Evolutionary conservation across 1,140 invertebrate genomes (phyloP), one percentile per base, ranked within the genome.

Genomic region (Diorhabda carinulata): DNA sequence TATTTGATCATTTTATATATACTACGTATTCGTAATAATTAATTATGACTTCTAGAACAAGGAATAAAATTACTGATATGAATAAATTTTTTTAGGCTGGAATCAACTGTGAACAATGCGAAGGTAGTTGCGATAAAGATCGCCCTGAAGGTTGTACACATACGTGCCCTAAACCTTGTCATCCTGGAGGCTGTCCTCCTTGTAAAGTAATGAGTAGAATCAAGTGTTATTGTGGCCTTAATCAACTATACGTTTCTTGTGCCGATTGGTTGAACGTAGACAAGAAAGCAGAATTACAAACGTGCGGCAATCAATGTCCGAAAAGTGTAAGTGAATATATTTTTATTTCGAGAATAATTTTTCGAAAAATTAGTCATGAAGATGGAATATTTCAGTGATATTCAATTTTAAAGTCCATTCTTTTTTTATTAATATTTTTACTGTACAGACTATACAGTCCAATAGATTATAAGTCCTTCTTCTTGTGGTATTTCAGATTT

Each of bases 221-320:
- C 59, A 82, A 87, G 47, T 97, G 95, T 73, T 91, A 95, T 78
- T 97, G 95, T 78, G 86, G 87, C 2, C 83, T 92, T 2, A 89
- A 87, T 65, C 87, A 91, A 59, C 80, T 92, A 8, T 91, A 92
- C 71, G 83, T 93, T 57, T 82, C 87, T 42, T 97, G 95, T 77
- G 79, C 80, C 47, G 86, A 91, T 73, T 87, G 91, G 76, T 87
- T 84, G 5, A 79, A 80, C 8, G 82, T 86, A 3, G 84, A 81
- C 3, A 78, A 87, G 44, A 86, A 84, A 44, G 80, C 85, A 57
- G 78, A 83, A 70, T 79, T 91, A 71, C 83, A 89, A 43, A 89
- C 87, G 68, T 96, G 94, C 79, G 88, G 89, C 61, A 93, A 93
- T 79, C 92, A 91, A 68, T 98, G 96, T 79, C 90, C 93, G 2